A percentile compares a stretch with the other conserved stretches of the same genome.
These are phyloP conservation scores for Pseudonaja textilis DNA, from an alignment of 2,113 vertebrate species.

Conservation along the genomic window DNA sequence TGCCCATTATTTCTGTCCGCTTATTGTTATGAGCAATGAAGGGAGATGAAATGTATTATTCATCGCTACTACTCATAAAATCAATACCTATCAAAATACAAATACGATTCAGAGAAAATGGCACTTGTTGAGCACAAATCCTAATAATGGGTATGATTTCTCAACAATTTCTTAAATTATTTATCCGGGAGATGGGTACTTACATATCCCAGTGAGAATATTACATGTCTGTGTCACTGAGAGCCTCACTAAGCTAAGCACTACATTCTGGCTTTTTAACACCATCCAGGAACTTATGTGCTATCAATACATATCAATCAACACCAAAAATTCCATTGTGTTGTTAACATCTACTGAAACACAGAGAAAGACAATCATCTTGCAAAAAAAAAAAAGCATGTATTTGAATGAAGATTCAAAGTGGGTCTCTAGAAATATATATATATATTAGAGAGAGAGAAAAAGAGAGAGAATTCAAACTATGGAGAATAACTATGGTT, in stretches of 20 bases:
- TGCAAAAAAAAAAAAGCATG: constrained; percentile 38
- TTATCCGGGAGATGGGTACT: constrained; percentile 60
- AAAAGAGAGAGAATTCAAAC: not conserved
- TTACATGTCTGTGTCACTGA: constrained; percentile 52
- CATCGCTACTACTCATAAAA: constrained; percentile 57
- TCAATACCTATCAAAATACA: constrained; percentile 62
- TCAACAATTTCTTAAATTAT: constrained; percentile 65
- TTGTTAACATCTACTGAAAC: constrained; percentile 46
- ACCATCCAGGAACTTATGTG: constrained; percentile 61
- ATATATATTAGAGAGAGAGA: too few relatives aligned
- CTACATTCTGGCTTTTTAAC: constrained; percentile 48
- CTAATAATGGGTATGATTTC: constrained; percentile 64
- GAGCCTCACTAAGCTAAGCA: constrained; percentile 52
- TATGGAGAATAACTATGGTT: not conserved
- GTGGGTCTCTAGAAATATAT: constrained; percentile 46
- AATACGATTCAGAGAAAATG: constrained; percentile 63
- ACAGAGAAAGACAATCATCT: constrained; percentile 53
- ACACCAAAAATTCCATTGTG: constrained; percentile 43
- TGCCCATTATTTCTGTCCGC: constrained; percentile 45
- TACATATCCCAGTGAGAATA: constrained; percentile 55
- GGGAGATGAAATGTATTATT: constrained; percentile 62
- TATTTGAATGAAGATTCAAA: constrained; percentile 52
- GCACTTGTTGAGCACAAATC: constrained; percentile 58
- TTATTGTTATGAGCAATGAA: constrained; percentile 43
- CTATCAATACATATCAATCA: constrained; percentile 63